Conservation (phyloP, 2,113 vertebrate species). For the Chaenogobius annularis region DNA sequence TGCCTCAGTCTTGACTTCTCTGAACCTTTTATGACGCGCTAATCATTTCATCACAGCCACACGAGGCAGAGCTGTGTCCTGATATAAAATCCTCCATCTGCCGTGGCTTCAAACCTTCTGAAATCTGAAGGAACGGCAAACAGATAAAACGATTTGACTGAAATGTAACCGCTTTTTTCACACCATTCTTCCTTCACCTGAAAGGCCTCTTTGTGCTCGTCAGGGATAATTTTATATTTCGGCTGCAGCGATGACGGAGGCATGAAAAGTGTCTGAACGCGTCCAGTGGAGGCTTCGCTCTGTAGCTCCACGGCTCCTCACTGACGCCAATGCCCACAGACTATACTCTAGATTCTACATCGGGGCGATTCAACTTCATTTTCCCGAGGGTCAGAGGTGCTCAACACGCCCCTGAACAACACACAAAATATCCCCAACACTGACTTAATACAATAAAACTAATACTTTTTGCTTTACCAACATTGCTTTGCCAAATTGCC, state of each 20-base stretch:
- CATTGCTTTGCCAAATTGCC: too few species aligned
- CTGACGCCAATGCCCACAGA: too few species aligned
- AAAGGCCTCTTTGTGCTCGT: slow-evolving; percentile 17
- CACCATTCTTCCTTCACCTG: slow-evolving; percentile 12
- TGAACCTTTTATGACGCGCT: neutral
- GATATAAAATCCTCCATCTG: neutral
- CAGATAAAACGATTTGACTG: neutral
- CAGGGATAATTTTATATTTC: slow-evolving; percentile 33
- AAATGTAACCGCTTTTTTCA: neutral
- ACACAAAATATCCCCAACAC: too few species aligned
- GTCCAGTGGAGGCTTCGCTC: slow-evolving; percentile 46
- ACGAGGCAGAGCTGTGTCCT: neutral
- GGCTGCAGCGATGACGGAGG: slow-evolving; percentile 1
- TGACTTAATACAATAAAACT: too few species aligned
- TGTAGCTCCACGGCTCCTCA: slow-evolving; percentile 16
- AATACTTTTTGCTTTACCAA: too few species aligned
- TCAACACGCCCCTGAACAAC: too few species aligned
- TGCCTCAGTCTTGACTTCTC: too few species aligned
- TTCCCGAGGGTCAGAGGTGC: too few species aligned
- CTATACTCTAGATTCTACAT: too few species aligned
- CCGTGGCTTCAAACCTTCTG: neutral
- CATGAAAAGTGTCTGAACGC: slow-evolving; percentile 47
- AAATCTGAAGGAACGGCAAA: neutral
- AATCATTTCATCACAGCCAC: neutral
- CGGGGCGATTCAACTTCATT: too few species aligned